Conservation (phyloP, 2,113 vertebrate species). For the Dryoscopus gambensis region DNA sequence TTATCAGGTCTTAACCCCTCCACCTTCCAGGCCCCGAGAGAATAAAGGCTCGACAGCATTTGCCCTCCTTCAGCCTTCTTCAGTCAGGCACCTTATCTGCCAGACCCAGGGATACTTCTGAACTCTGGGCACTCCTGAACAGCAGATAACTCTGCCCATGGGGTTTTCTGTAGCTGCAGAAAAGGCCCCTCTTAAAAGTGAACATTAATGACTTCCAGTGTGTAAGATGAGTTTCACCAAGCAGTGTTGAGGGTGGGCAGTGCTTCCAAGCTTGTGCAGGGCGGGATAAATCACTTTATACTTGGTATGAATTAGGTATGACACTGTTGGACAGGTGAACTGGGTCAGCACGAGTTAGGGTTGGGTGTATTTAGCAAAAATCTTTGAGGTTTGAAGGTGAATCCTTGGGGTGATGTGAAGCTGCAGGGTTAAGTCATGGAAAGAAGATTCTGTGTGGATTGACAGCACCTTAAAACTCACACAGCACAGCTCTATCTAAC, state of each 20-base stretch:
- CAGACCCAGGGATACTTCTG: not conserved
- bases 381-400: not conserved
- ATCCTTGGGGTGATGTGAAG: not conserved
- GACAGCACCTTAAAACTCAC: not conserved
- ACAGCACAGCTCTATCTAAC: not conserved
- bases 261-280: not conserved
- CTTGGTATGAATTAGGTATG: not conserved
- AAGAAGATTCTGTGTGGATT: not conserved
- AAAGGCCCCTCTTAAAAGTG: not conserved
- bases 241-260: not conserved
- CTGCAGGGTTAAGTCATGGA: not conserved
- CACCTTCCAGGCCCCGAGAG: not conserved
- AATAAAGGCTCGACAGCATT: not conserved
- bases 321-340: not conserved
- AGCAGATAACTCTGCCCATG: not conserved
- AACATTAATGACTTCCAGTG: fast-evolving
- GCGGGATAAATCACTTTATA: not conserved
- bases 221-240: not conserved
- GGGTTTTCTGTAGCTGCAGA: not conserved
- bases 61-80: not conserved
- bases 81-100: not conserved
- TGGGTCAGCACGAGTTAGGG: not conserved
- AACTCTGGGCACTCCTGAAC: not conserved
- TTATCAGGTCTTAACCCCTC: not conserved
- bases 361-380: not conserved